Percentiles rank a stretch among this genome's conserved stretches.
Evolutionary conservation across 2,113 vertebrate genomes (phyloP).

Genomic region (Hippolais icterina): DNA sequence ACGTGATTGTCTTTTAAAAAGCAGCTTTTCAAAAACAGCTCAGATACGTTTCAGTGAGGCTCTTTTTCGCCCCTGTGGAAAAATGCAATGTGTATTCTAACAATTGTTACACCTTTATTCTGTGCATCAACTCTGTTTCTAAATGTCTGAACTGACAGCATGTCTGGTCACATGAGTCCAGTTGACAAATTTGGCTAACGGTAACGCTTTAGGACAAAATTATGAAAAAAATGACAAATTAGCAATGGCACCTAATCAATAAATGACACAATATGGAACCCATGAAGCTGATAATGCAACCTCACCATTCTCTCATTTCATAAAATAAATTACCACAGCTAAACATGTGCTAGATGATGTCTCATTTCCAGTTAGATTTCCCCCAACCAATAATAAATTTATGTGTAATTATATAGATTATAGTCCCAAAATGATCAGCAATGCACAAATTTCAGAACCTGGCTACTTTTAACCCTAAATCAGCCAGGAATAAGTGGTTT

Average conservation of each 20-base stretch:
- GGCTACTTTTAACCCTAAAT: background rate
- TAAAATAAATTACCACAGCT: conserved; percentile 46
- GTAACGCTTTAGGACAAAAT: conserved; percentile 85
- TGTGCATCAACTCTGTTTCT: conserved; percentile 69
- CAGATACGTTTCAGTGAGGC: background rate
- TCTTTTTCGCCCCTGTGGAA: conserved; percentile 1
- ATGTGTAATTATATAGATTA: background rate
- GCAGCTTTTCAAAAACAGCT: background rate
- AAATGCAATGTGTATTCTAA: conserved; percentile 27
- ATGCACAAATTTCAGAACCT: background rate
- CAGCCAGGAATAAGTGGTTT: background rate
- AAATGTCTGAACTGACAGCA: conserved; percentile 77
- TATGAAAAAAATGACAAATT: conserved; percentile 89
- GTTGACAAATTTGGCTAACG: conserved; percentile 80
- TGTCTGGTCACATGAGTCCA: conserved; percentile 75
- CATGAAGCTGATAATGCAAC: conserved; percentile 72
- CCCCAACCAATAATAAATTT: background rate
- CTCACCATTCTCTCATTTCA: conserved; percentile 34
- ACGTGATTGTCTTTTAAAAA: background rate
- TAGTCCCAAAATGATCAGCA: background rate
- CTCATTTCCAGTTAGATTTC: background rate
- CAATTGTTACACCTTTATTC: conserved; percentile 57
- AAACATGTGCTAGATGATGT: background rate
- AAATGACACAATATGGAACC: conserved; percentile 84
- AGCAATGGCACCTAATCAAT: conserved; percentile 98